These are phyloP conservation scores for Menidia menidia DNA, from an alignment of 2,797 vertebrate species.

Conservation along the genomic window DNA sequence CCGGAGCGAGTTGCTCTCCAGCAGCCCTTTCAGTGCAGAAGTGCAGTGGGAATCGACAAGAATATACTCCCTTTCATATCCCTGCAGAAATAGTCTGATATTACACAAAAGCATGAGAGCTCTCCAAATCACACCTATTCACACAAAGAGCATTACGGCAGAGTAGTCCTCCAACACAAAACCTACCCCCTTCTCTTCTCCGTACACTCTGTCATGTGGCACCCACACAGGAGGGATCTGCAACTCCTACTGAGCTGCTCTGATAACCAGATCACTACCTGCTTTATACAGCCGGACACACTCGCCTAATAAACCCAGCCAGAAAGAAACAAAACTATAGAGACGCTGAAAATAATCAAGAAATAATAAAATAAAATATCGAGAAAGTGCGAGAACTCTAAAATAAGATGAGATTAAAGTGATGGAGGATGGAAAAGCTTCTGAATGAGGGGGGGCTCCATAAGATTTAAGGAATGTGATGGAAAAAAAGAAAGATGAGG, in stretches of 20 bases:
- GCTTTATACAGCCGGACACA: not conserved
- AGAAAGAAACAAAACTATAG: constrained; percentile 49
- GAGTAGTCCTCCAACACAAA: constrained; percentile 33
- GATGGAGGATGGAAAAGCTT: constrained; percentile 33
- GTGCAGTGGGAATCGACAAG: constrained; percentile 52
- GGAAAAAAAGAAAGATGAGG: constrained; percentile 35
- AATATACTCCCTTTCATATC: constrained; percentile 53
- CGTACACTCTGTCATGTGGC: constrained; percentile 41
- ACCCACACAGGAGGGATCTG: constrained; percentile 43
- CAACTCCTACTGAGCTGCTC: constrained; percentile 38
- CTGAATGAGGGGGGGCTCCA: constrained; percentile 32
- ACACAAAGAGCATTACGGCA: constrained; percentile 2
- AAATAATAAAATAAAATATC: too few relatives aligned
- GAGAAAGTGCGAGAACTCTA: constrained; percentile 64
- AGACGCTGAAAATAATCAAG: constrained; percentile 70
- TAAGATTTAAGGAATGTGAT: constrained; percentile 53
- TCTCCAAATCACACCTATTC: constrained; percentile 38
- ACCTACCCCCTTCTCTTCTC: constrained; percentile 10
- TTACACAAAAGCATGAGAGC: constrained; percentile 44
- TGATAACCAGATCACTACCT: constrained; percentile 38
- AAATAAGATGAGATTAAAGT: constrained; percentile 66
- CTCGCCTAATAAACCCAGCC: constrained; percentile 12
- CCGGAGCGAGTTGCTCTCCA: constrained; percentile 6
- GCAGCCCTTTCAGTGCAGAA: constrained; percentile 29
- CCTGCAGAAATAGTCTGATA: constrained; percentile 55